Evolutionary conservation across 2,797 vertebrate genomes (phyloP), one percentile per base, ranked within the genome.

Genomic region (Clarias fuscus): DNA sequence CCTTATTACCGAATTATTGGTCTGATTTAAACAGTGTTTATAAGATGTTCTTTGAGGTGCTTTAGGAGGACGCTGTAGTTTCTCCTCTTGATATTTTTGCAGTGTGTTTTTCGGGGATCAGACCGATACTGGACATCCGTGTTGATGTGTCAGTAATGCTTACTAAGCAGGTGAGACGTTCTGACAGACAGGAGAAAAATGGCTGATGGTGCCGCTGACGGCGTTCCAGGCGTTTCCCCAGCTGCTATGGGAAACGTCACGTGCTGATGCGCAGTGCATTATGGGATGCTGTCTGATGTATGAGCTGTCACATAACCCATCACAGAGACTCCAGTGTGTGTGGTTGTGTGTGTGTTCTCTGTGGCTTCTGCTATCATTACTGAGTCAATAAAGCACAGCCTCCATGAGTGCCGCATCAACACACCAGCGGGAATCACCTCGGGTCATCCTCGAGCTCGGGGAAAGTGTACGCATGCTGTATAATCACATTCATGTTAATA

Each of bases 351-450:
- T 33, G 33, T 33, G 33, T 5, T n/a, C 17, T 71, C 33, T 3
- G 43, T 48, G 40, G 11, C 40, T 53, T 75, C 40, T 53, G 43
- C 43, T 93, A 94, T 94, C 93, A 94, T 93, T 89, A 89, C 84
- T 64, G 43, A 92, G 93, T 95, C 90, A 90, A 94, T 94, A 93
- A 93, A 90, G 83, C 91, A 92, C 89, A 90, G 89, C 87, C 87
- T 76, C 73, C 86, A 93, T 94, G 93, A 93, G 85, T 93, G 91
- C 92, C 89, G 91, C 92, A 91, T 91, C 27, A 59, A 20, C 30
- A 22, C 27, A 33, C 17, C 17, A 59, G 56, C 27, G 33, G 53
- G 33, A 59, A 30, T 59, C 27, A 30, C 56, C 20, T 33, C 53
- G 2, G 75, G n/a, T 58, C n/a, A 7, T 33, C 53, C n/a, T 77